Percentiles rank a stretch among this genome's conserved stretches.
These are phyloP conservation scores for Philotrypesis tridentata DNA, from an alignment of 1,140 invertebrate species.

Conservation along the genomic window DNA sequence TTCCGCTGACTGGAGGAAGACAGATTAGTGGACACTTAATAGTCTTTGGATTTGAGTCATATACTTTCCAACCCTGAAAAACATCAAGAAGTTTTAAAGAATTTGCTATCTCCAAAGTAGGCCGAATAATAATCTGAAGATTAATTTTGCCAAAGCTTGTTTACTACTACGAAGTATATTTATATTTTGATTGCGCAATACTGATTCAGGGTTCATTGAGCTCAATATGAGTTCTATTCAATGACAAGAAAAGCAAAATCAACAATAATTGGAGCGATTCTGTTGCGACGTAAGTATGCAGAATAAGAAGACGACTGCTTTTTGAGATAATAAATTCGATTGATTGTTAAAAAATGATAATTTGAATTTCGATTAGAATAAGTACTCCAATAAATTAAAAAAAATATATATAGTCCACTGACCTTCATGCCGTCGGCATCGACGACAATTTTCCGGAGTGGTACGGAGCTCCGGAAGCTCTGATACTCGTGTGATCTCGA, in stretches of 20 bases:
- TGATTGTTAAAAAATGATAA: neutral
- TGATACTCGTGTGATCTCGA: conserved; percentile 87
- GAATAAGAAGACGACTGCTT: no score
- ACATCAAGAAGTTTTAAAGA: no score
- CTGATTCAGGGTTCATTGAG: neutral
- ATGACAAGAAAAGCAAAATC: conserved; percentile 5
- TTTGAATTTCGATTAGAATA: no score
- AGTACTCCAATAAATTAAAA: neutral
- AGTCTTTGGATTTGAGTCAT: conserved; percentile 89
- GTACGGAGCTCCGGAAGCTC: conserved; percentile 89
- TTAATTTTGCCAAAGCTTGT: no score
- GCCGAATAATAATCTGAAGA: no score
- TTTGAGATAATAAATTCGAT: neutral
- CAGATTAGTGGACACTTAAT: conserved; percentile 88
- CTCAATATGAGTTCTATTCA: neutral
- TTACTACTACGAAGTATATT: no score
- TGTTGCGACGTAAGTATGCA: no score
- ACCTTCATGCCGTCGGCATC: conserved; percentile 86
- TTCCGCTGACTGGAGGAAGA: conserved; percentile 91
- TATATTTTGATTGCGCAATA: neutral
- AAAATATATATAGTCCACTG: conserved; percentile 52
- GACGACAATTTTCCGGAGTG: conserved; percentile 86
- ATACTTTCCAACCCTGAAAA: conserved; percentile 87
- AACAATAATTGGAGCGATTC: neutral
- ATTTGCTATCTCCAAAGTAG: no score